Base-by-base conservation (phyloP, 2,113 vertebrate species). In the Macquaria australasica region DNA sequence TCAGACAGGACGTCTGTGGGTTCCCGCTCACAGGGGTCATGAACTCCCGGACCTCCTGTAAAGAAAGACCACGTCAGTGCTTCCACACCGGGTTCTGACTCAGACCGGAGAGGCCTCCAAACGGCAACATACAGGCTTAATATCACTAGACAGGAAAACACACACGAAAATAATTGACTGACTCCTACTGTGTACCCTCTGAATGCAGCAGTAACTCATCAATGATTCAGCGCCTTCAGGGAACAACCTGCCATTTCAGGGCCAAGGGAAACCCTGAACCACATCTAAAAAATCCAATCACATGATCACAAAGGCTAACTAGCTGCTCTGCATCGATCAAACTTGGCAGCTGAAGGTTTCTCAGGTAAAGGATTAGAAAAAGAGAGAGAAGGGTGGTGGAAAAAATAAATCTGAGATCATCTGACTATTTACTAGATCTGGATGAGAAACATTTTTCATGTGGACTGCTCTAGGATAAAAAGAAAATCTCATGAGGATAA, bases 11-110 rank as follows among this genome's bases (percentile, higher is more conserved):
- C 97, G 84, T 99, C 97, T 73, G 94, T 97, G 55, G 97, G 96
- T 82, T 98, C 96, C 92, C 97, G 97, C 74, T 99, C 98, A 91
- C 98, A 99, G 50, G 98, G 98, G 85, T 99, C 98, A 16, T 97
- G 90, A 90, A 99, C 94, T 84, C 98, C 98, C 66, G 98, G 97
- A 86, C 98, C 97, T 93, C 97, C 97, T 98, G 83, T 8, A 34
- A 31, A 58, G 23, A 23, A 14, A 41, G 21, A 23, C 5, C 64
- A 28, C 4, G 0, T 69, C 66, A 56, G 45, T 8, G 25, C 34
- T 73, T 68, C 34, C 4, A 6, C 23, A 25, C 1, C 20, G 16
- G 28, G 21, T 5, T 15, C 11, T 12, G 39, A 62, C 5, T 73
- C 68, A 60, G 41, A 53, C 70, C 37, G 10, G 28, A 37, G 28